Base-by-base conservation (phyloP, 2,113 vertebrate species). In the Hemiscyllium ocellatum region DNA sequence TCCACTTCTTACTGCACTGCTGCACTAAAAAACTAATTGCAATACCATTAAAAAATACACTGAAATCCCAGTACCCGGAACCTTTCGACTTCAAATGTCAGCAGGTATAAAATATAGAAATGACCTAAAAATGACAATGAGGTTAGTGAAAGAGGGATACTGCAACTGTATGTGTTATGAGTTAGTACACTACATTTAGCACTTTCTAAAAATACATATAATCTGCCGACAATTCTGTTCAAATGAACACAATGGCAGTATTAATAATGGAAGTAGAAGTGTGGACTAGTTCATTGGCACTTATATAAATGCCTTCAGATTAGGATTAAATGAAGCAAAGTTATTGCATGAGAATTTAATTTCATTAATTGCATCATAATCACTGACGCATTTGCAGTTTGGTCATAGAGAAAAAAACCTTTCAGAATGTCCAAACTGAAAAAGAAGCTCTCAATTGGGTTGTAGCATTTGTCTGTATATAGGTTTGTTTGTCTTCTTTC, bases 261-360 rank as follows among this genome's bases (percentile, higher is more conserved):
- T 72, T 26, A 33, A 47, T 95, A 95, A 95, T 72, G 68, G 24
- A 95, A 95, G 76, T 95, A 42, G 94, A 29, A 72, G 22, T 72
- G 22, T 72, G 42, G 94, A 68, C 68, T 33, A 72, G 47, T 95
- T 72, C 69, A 95, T 42, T 95, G 68, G 69, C 72, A 95, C 72
- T 95, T 95, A 95, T 68, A 72, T 33, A 52, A 72, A 95, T 76
- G 26, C 69, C 69, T 95, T 76, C 47, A 95, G 94, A 95, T 76
- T 95, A 52, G 37, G 52, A 72, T 95, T 72, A 42, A 95, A 95
- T 95, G 42, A 95, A 76, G 94, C 94, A 95, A 95, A 95, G 68
- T 95, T 95, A 95, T 95, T 95, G 69, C 69, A 95, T 95, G 94
- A 95, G 69, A 95, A 95, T 95, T 72, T 95, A 95, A 95, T 95